These are phyloP conservation scores for Leptinotarsa haldemani DNA, from an alignment of 2,888 invertebrate genomes.

Conservation along the genomic window DNA sequence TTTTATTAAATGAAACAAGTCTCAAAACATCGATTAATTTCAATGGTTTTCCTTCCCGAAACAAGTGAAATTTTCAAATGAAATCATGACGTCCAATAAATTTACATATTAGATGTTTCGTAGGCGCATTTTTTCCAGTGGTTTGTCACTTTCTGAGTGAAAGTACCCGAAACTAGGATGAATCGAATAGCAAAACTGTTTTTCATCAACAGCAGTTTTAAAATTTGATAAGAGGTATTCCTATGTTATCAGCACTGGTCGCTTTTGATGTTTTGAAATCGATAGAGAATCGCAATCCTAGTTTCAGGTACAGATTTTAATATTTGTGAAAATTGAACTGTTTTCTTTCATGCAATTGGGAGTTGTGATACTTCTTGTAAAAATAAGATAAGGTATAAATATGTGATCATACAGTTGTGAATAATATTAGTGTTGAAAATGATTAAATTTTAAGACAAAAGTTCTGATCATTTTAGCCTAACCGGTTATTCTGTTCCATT, in stretches of 20 bases:
- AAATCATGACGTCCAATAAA: slow-evolving; percentile 24
- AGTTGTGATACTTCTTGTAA: slow-evolving; percentile 44
- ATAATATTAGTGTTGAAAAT: slow-evolving; percentile 38
- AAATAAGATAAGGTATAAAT: slow-evolving; percentile 37
- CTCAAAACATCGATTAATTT: slow-evolving; percentile 37
- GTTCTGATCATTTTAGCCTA: slow-evolving; percentile 6
- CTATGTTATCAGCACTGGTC: too few relatives aligned
- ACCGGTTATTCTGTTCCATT: slow-evolving; percentile 12
- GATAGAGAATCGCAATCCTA: not conserved
- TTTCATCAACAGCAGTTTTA: too few relatives aligned
- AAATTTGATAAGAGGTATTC: too few relatives aligned
- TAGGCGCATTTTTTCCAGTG: not conserved
- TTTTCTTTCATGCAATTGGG: slow-evolving; percentile 18
- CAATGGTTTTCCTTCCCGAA: slow-evolving; percentile 21
- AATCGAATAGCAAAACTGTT: not conserved
- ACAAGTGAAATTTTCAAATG: slow-evolving; percentile 16
- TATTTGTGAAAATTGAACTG: slow-evolving; percentile 1
- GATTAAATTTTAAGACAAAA: slow-evolving; percentile 17
- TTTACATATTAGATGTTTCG: slow-evolving; percentile 7
- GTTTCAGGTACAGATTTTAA: slow-evolving; percentile 18
- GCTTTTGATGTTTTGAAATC: too few relatives aligned
- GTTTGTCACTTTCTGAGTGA: not conserved
- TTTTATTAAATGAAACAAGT: slow-evolving; percentile 35
- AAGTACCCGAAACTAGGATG: slow-evolving; percentile 20
- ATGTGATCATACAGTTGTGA: slow-evolving; percentile 48